Conservation (phyloP, 2,113 vertebrate genomes). For the Porphyrio hochstetteri region DNA sequence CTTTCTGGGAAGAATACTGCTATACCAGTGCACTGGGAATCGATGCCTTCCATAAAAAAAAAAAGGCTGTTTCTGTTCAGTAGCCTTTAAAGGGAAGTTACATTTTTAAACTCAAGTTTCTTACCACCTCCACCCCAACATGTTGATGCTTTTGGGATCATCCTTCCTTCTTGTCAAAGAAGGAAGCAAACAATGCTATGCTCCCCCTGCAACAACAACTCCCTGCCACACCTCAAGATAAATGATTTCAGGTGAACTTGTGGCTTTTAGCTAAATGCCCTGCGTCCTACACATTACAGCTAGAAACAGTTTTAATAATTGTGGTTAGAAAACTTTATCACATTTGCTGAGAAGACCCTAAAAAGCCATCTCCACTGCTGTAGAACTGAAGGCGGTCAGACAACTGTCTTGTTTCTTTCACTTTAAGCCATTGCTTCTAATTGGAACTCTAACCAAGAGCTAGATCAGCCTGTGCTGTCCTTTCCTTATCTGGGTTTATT, state of each 20-base stretch:
- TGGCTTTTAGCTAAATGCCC: neutral
- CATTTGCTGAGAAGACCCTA: neutral
- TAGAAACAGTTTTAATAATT: neutral
- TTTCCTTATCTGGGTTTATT: neutral
- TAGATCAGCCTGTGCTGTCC: neutral
- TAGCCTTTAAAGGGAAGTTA: neutral
- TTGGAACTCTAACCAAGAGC: neutral
- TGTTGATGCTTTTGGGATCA: neutral
- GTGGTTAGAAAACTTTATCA: neutral
- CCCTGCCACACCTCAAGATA: neutral
- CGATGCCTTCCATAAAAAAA: neutral
- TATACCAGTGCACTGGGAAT: rapidly evolving
- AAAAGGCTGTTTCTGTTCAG: neutral
- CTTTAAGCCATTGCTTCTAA: neutral
- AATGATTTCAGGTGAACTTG: neutral
- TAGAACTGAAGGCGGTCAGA: neutral
- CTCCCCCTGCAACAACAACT: neutral
- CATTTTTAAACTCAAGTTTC: neutral
- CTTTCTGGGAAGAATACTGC: neutral
- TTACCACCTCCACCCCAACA: neutral
- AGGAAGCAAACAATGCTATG: neutral
- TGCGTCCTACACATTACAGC: neutral
- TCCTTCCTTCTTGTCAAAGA: neutral
- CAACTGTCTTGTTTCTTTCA: neutral
- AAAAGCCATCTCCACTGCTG: neutral